Conservation (phyloP, 1,140 invertebrate species). For the Pararge aegeria region DNA sequence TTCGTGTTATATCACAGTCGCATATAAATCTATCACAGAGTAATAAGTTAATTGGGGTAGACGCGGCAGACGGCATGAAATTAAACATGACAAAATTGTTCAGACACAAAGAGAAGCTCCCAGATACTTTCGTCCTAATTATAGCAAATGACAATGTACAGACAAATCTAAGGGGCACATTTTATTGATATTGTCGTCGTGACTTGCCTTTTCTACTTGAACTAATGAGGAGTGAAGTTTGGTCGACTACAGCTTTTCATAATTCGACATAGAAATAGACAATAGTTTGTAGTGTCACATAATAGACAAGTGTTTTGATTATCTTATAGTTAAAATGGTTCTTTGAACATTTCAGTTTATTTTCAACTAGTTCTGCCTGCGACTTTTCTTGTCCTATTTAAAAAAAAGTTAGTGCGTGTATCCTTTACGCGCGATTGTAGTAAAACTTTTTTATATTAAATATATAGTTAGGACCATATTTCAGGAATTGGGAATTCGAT, state of each 20-base stretch:
- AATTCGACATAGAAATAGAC: background rate
- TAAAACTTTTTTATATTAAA: too few species aligned
- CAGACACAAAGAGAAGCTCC: slow-evolving; percentile 53
- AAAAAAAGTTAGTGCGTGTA: too few species aligned
- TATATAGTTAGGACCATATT: too few species aligned
- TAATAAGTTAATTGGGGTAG: slow-evolving; percentile 46
- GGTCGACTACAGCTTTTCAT: background rate
- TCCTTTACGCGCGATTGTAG: too few species aligned
- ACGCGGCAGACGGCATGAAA: slow-evolving; percentile 48
- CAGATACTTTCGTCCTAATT: slow-evolving; percentile 53
- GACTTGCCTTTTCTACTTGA: background rate
- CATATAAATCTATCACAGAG: slow-evolving; percentile 25
- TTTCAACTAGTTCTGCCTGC: too few species aligned
- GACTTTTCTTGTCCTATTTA: too few species aligned
- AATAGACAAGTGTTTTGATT: too few species aligned
- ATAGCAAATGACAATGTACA: slow-evolving; percentile 54
- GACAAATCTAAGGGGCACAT: slow-evolving; percentile 32
- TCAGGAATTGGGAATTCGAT: too few species aligned
- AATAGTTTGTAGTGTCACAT: background rate
- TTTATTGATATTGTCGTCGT: slow-evolving; percentile 13
- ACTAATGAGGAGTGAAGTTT: background rate
- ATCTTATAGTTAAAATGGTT: too few species aligned
- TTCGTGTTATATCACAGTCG: slow-evolving; percentile 4
- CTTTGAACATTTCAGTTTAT: too few species aligned
- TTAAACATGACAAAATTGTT: slow-evolving; percentile 63